Conservation (phyloP, 1,140 invertebrate genomes). For the Sarcophaga peregrina region DNA sequence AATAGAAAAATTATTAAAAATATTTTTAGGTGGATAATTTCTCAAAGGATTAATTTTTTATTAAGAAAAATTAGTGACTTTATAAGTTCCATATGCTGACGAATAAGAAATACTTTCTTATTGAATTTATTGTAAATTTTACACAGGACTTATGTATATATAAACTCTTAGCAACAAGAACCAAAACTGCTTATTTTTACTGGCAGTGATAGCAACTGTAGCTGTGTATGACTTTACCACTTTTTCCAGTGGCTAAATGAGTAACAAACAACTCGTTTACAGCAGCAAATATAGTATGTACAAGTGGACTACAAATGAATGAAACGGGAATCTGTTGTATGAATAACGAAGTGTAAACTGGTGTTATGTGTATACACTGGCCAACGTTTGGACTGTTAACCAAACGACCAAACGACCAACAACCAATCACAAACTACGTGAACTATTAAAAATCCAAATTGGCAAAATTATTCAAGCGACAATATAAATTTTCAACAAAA, state of each 20-base stretch:
- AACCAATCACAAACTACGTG: slow-evolving; percentile 29
- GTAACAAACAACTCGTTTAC: slow-evolving; percentile 17
- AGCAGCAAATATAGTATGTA: background rate
- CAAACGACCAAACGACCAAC: background rate
- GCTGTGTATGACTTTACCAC: slow-evolving; percentile 14
- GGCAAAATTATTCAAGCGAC: slow-evolving; percentile 38
- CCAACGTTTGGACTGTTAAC: background rate
- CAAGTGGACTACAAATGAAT: background rate
- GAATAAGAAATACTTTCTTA: background rate
- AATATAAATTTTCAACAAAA: slow-evolving; percentile 31
- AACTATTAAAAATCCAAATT: slow-evolving; percentile 28
- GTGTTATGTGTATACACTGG: background rate
- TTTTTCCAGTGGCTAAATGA: slow-evolving; percentile 26
- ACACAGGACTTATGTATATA: background rate
- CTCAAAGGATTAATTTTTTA: background rate
- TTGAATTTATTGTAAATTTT: slow-evolving; percentile 21
- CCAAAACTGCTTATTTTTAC: background rate
- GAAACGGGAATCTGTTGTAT: background rate
- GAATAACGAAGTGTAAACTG: background rate
- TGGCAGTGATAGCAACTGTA: background rate
- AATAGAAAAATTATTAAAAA: too few relatives aligned
- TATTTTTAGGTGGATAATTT: too few relatives aligned
- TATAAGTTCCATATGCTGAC: background rate
- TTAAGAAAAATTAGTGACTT: background rate
- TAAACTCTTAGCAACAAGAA: slow-evolving; percentile 13